These are phyloP conservation scores for Penaeus japonicus DNA, from an alignment of 1,140 invertebrate genomes.

Conservation along the genomic window DNA sequence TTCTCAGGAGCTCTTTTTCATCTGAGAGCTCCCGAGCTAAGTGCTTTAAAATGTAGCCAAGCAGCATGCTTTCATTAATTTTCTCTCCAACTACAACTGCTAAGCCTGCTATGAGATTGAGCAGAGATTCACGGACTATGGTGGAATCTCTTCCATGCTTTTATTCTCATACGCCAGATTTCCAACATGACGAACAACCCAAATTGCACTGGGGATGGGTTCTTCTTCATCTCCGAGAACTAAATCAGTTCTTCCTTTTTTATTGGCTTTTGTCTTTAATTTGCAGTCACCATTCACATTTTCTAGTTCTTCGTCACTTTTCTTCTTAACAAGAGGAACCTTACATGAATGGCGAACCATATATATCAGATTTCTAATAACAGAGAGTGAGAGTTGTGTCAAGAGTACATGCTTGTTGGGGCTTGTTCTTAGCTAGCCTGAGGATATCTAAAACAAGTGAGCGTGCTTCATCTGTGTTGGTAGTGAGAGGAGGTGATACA, in stretches of 20 bases:
- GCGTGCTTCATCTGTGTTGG: slow-evolving; percentile 2
- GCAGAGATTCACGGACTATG: slow-evolving; percentile 41
- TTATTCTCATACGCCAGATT: slow-evolving; percentile 52
- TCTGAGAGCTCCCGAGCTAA: slow-evolving; percentile 51
- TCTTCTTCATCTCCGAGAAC: neutral
- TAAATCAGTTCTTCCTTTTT: neutral
- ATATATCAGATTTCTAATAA: slow-evolving; percentile 58
- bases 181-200: slow-evolving; percentile 50
- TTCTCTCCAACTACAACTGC: slow-evolving; percentile 33
- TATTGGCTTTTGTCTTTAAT: neutral
- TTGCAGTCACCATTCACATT: neutral
- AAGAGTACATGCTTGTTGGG: slow-evolving; percentile 8
- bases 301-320: neutral
- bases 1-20: slow-evolving; percentile 30
- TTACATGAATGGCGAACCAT: slow-evolving; percentile 48
- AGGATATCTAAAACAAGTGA: slow-evolving; percentile 46
- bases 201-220: slow-evolving; percentile 34
- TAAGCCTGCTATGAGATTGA: slow-evolving; percentile 58
- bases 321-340: slow-evolving; percentile 27
- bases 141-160: slow-evolving; percentile 33
- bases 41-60: slow-evolving; percentile 49
- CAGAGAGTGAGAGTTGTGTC: slow-evolving; percentile 43
- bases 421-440: slow-evolving; percentile 45
- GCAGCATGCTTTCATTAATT: slow-evolving; percentile 2
- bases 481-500: slow-evolving; percentile 21